phyloP scores from a whole-genome alignment of 2,797 vertebrate genomes.

The Limosa lapponica region DNA sequence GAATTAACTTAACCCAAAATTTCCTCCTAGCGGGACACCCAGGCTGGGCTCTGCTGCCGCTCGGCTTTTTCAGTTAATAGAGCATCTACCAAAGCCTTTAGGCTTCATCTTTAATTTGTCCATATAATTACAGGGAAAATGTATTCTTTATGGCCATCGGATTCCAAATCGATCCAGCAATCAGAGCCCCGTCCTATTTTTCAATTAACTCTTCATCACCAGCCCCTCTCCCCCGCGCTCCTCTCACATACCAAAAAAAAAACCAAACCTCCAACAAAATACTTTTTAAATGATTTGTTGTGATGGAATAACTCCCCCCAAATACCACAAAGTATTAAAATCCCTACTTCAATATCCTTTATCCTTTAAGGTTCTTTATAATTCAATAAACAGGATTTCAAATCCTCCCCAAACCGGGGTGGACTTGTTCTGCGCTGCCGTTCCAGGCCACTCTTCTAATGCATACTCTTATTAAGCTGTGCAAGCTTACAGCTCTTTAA shows the following conservation, averaged over 20 bases:
- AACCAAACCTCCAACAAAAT: neutral
- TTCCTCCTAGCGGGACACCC: neutral
- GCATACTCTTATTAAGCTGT: conserved; percentile 80
- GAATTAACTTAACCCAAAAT: neutral
- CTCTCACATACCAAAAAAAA: neutral
- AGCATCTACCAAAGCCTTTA: neutral
- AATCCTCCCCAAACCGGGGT: conserved; percentile 76
- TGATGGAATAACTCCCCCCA: conserved; percentile 80
- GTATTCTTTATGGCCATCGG: fast-evolving
- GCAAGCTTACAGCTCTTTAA: conserved; percentile 88
- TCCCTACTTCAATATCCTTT: conserved; percentile 84
- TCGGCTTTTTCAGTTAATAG: fast-evolving
- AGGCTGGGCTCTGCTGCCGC: fast-evolving
- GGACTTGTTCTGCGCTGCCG: conserved; percentile 78
- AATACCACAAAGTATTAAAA: conserved; percentile 83
- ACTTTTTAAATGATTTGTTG: conserved; percentile 75
- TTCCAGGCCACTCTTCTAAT: conserved; percentile 79
- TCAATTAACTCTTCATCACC: neutral
- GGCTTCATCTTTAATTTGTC: neutral
- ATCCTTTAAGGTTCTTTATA: conserved; percentile 90
- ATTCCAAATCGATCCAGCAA: neutral
- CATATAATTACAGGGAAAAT: neutral
- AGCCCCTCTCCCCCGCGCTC: neutral
- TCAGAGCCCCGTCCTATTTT: neutral
- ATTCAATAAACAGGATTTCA: conserved; percentile 90